phyloP scores from a whole-genome alignment of 2,888 invertebrate species.

The Apodemia duryi region DNA sequence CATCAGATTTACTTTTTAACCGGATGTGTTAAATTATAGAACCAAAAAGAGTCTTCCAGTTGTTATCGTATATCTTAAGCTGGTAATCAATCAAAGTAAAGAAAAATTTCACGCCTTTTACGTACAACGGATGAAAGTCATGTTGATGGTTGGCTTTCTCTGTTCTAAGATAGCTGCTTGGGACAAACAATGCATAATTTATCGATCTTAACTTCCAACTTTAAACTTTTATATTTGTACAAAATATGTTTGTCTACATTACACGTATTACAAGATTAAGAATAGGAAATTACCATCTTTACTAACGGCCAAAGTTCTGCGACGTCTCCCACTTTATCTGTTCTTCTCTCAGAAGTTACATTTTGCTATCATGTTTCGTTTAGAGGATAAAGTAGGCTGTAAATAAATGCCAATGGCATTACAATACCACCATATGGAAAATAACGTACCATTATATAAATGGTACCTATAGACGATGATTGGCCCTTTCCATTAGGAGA shows the following conservation, averaged over 20 bases:
- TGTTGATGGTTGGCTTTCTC: constrained; percentile 7
- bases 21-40: background rate
- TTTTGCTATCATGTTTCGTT: too few species aligned
- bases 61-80: background rate
- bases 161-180: background rate
- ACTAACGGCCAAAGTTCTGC: too few species aligned
- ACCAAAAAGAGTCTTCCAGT: background rate
- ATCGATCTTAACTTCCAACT: background rate
- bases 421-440: too few species aligned
- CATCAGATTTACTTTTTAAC: background rate
- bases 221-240: background rate
- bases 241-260: background rate
- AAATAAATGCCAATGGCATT: too few species aligned
- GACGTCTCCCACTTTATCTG: too few species aligned
- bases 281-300: too few species aligned
- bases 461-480: too few species aligned
- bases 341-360: too few species aligned
- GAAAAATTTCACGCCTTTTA: constrained; percentile 16
- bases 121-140: constrained; percentile 2
- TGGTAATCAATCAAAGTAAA: constrained; percentile 2
- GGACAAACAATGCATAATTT: constrained; percentile 9
- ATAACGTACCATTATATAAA: too few species aligned
- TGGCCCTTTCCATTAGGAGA: too few species aligned
- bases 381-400: too few species aligned
- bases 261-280: too few species aligned